Base-by-base conservation (phyloP, 2,888 invertebrate species). In the Lydus trimaculatus region DNA sequence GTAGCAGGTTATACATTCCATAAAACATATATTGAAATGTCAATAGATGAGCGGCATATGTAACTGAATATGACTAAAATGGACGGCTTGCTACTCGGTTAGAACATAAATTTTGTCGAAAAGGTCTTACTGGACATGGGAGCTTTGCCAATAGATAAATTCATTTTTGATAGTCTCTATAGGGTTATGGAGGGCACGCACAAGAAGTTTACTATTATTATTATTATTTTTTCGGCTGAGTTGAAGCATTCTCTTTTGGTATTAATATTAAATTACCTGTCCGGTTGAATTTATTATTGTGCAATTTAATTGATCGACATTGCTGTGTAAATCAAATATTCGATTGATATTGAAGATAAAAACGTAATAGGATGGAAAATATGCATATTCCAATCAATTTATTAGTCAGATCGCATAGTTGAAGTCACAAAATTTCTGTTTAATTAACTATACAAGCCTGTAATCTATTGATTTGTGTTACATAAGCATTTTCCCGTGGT, bases 11-110 rank as follows among this genome's bases (percentile, higher is more conserved):
- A 82, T 82, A 83, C 82, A 83, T 84, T 84, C 84, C 80, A 84
- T 84, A 84, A 84, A 84, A 84, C 83, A 84, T 84, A 82, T 82
- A 84, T 83, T 82, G 83, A 82, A 82, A 82, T 82, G 81, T 82
- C 82, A 79, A 76, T 72, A 76, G 76, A 80, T 78, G 79, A 77
- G 78, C 75, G 78, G 77, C 79, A 76, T 52, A 23, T 79, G 80
- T 78, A 78, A 79, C 79, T 79, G 80, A 80, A 80, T 79, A 79
- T 79, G 79, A 80, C 80, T 78, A 75, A 75, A 76, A 79, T 75
- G 74, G 75, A 80, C 78, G 78, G 73, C 73, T 62, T 71, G 65
- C 69, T 71, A 65, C 63, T 69, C 60, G 56, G 15, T 56, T 48
- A 20, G 20, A 67, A 67, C 73, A 73, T 78, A 79, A 79, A 78